Conservation (phyloP, 2,113 vertebrate genomes). For the Sylvietta virens region DNA sequence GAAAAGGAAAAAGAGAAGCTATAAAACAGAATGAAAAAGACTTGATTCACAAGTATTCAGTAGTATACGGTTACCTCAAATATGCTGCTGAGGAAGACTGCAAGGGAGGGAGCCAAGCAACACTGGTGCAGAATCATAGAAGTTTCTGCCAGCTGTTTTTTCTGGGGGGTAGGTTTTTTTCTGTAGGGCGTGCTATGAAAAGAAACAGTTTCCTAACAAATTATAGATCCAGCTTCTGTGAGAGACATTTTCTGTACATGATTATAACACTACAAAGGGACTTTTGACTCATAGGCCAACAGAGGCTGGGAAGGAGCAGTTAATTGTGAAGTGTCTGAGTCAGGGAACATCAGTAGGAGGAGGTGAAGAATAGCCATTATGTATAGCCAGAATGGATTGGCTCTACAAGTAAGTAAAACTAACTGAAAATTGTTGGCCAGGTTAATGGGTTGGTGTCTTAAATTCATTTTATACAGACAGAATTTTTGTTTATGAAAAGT, state of each 20-base stretch:
- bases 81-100: not conserved
- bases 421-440: not conserved
- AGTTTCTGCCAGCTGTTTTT: not conserved
- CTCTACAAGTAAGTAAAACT: not conserved
- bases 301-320: not conserved
- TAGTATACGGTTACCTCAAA: not conserved
- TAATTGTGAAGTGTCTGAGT: not conserved
- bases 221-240: not conserved
- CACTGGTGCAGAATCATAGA: not conserved
- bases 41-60: not conserved
- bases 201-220: not conserved
- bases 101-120: not conserved
- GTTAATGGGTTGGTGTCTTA: not conserved
- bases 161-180: not conserved
- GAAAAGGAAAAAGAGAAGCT: accelerated
- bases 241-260: not conserved
- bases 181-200: not conserved
- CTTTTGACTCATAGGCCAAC: not conserved
- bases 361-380: not conserved
- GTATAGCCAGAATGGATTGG: not conserved
- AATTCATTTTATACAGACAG: not conserved
- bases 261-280: not conserved
- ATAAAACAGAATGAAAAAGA: not conserved
- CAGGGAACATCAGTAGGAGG: not conserved
- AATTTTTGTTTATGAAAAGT: not conserved